Percentiles rank a stretch among this genome's conserved stretches.
Conservation (phyloP, 2,888 invertebrate genomes). For the Zootermopsis nevadensis region DNA sequence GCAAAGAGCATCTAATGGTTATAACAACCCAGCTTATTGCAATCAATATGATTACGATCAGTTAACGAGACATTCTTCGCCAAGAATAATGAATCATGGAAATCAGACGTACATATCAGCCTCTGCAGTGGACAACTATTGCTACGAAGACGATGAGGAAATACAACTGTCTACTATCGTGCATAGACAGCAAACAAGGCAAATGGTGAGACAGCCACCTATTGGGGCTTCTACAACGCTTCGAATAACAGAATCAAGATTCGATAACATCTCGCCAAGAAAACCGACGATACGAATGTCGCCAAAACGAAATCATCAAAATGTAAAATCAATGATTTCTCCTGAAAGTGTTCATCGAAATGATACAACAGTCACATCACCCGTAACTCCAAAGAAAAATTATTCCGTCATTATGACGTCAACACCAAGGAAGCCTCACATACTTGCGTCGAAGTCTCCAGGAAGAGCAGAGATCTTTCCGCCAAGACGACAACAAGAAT, state of each 20-base stretch:
- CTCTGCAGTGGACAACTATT: slow-evolving; percentile 24
- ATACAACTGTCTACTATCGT: neutral
- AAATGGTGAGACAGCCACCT: slow-evolving; percentile 58
- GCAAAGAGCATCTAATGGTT: slow-evolving; percentile 39
- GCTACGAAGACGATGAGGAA: slow-evolving; percentile 33
- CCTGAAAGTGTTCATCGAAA: neutral
- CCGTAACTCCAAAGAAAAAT: neutral
- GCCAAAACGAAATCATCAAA: neutral
- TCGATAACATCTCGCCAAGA: neutral
- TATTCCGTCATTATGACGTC: neutral
- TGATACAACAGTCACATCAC: neutral
- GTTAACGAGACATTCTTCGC: neutral
- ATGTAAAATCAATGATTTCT: neutral
- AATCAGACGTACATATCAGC: slow-evolving; percentile 19
- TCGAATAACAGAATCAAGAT: neutral
- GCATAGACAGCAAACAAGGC: neutral
- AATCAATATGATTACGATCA: slow-evolving; percentile 49
- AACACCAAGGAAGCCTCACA: slow-evolving; percentile 4
- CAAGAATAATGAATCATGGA: neutral
- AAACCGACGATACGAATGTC: neutral
- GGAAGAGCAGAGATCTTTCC: neutral
- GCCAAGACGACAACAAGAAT: neutral
- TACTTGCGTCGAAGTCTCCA: neutral
- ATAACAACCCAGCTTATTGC: slow-evolving; percentile 50
- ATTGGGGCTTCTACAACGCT: slow-evolving; percentile 37